Conservation (phyloP, 2,888 invertebrate species). For the Drosophila pegasa region DNA sequence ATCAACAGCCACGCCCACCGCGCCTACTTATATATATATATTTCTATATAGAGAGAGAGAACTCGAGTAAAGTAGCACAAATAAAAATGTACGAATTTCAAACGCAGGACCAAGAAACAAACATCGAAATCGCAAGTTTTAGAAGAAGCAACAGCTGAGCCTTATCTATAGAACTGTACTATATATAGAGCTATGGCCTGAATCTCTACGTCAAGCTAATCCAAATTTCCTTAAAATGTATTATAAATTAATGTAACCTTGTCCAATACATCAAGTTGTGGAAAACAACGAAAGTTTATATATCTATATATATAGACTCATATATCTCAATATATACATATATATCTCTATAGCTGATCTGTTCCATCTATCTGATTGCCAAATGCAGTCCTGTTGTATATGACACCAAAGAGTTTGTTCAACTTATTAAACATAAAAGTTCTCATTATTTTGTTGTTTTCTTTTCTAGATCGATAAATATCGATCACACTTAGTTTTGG, state of each 20-base stretch:
- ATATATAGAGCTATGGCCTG: slow-evolving; percentile 4
- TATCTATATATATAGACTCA: no score
- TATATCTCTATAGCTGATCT: no score
- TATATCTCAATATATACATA: no score
- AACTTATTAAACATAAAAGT: slow-evolving; percentile 3
- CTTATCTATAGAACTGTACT: neutral
- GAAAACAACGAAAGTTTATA: neutral
- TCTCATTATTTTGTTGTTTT: neutral
- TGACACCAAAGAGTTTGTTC: slow-evolving; percentile 8
- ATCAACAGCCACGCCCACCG: slow-evolving; percentile 23
- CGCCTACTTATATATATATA: slow-evolving; percentile 7
- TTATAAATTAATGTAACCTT: neutral
- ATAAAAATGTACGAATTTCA: slow-evolving; percentile 35
- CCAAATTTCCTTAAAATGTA: slow-evolving; percentile 1
- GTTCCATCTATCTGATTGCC: neutral
- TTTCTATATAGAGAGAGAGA: neutral
- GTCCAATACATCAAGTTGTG: neutral
- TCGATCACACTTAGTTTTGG: neutral
- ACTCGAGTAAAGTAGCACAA: slow-evolving; percentile 15
- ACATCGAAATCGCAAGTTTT: neutral
- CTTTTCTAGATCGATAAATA: neutral
- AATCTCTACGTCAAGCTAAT: slow-evolving; percentile 1
- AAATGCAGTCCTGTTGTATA: neutral
- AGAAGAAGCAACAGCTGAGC: neutral
- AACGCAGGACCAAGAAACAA: slow-evolving; percentile 11